These are phyloP conservation scores for Aselliscus stoliczkanus DNA, from an alignment of 2,797 vertebrate genomes.

Conservation along the genomic window DNA sequence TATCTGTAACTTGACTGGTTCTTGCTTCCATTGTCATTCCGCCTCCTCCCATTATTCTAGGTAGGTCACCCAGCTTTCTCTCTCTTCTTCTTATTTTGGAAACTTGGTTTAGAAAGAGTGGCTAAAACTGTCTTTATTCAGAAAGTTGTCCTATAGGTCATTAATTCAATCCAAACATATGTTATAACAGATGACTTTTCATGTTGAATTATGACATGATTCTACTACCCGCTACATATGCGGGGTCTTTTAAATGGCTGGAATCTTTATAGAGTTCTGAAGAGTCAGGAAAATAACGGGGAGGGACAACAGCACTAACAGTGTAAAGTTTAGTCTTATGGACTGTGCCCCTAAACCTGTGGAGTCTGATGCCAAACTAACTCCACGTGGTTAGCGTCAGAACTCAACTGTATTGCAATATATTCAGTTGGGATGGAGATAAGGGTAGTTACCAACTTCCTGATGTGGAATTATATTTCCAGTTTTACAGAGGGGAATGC, in stretches of 20 bases:
- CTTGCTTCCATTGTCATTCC: background rate
- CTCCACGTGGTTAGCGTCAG: background rate
- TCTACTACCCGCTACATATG: background rate
- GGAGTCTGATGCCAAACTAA: background rate
- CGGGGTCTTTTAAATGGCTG: background rate
- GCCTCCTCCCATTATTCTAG: background rate
- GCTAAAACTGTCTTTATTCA: background rate
- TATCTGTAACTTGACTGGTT: background rate
- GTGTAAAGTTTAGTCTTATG: background rate
- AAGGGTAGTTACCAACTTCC: background rate
- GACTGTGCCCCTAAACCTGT: background rate
- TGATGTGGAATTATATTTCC: background rate
- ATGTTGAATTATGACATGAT: background rate
- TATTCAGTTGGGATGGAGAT: background rate
- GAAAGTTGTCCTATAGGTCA: background rate
- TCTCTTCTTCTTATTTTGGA: background rate
- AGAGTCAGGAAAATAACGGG: background rate
- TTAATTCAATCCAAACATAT: background rate
- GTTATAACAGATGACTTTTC: background rate
- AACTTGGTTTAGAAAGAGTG: background rate
- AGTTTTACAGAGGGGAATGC: background rate
- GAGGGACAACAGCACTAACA: background rate
- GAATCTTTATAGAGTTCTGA: background rate
- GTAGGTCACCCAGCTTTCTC: background rate
- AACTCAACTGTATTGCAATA: background rate